Percentiles rank a stretch among this genome's conserved stretches.
These are phyloP conservation scores for Erynnis tages DNA, from an alignment of 2,888 invertebrate species.

Conservation along the genomic window DNA sequence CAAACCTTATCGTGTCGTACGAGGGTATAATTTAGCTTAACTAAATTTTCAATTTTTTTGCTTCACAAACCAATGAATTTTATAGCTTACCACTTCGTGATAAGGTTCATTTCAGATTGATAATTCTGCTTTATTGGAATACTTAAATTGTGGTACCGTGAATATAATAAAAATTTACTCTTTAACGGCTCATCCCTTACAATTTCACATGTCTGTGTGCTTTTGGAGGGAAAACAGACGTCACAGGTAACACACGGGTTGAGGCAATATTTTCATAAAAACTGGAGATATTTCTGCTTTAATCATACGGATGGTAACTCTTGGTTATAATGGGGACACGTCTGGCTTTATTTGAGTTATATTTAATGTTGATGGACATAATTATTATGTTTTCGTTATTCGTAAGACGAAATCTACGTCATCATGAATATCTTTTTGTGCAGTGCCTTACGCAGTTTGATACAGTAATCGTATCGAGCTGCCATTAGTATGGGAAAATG, in stretches of 20 bases:
- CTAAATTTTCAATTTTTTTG: background rate
- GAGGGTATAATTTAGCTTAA: background rate
- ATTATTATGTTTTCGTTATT: too few relatives aligned
- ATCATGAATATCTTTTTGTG: too few relatives aligned
- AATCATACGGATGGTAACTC: too few relatives aligned
- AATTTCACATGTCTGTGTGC: conserved; percentile 14
- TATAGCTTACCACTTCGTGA: background rate
- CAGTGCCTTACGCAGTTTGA: too few relatives aligned
- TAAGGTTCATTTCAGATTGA: background rate
- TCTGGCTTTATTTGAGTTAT: too few relatives aligned
- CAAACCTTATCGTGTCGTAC: background rate
- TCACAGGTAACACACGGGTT: background rate
- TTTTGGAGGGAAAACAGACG: conserved; percentile 5
- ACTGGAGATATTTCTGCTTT: too few relatives aligned
- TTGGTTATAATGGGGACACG: too few relatives aligned
- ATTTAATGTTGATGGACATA: too few relatives aligned
- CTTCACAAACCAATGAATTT: background rate
- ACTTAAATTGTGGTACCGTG: conserved; percentile 16
- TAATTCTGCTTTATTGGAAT: background rate
- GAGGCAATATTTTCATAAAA: conserved; percentile 1
- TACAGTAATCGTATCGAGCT: too few relatives aligned
- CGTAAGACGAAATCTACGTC: too few relatives aligned
- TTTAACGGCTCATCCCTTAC: conserved; percentile 14
- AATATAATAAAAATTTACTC: conserved; percentile 20
- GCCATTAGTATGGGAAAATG: too few relatives aligned